Base-by-base conservation (phyloP, 2,797 vertebrate species). In the Eutrigla gurnardus region DNA sequence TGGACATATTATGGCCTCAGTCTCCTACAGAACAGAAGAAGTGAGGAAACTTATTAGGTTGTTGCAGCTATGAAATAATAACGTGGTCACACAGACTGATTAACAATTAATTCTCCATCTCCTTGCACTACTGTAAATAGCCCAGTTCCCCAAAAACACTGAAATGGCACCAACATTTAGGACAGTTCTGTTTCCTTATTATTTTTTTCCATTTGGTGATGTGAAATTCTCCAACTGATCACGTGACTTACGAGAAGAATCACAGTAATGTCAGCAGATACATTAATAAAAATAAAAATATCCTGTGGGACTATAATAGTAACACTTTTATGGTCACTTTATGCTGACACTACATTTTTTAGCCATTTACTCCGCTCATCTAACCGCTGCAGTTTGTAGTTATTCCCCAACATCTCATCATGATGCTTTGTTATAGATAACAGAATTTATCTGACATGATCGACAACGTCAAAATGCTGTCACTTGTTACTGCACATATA, bases 1-100 rank as follows among this genome's bases (percentile, higher is more conserved):
- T 84, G 87, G 78, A 74, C 69, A 60, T 82, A 89, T 83, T 85
- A 90, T 92, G 89, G 86, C 63, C 88, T 85, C 89, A 81, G 73
- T 94, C 89, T 91, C 78, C 60, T 47, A 58, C 52, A 62, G 43
- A 76, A 40, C 36, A 68, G 52, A 58, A 42, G 47, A n/a, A 73
- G 42, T 9, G 14, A 59, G 32, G 42, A 42, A 63, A 73, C 17
- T 4, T 46, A 42, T 45, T 25, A 25, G 25, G 25, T 25, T 25
- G 25, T 25, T 25, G 25, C 37, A 73, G 62, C 4, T 32, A 37
- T 71, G 42, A 73, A 65, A 68, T 73, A 59, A 17, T 49, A 49
- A 49, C n/a, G 25, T 25, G 25, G 25, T 25, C 25, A 25, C 25
- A 25, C 25, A 25, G 25, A 25, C 25, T 25, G 25, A 25, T 25